A percentile compares a stretch with the other conserved stretches of the same genome.
Evolutionary conservation across 2,888 invertebrate genomes (phyloP).

Genomic region (Conus canariensis): DNA sequence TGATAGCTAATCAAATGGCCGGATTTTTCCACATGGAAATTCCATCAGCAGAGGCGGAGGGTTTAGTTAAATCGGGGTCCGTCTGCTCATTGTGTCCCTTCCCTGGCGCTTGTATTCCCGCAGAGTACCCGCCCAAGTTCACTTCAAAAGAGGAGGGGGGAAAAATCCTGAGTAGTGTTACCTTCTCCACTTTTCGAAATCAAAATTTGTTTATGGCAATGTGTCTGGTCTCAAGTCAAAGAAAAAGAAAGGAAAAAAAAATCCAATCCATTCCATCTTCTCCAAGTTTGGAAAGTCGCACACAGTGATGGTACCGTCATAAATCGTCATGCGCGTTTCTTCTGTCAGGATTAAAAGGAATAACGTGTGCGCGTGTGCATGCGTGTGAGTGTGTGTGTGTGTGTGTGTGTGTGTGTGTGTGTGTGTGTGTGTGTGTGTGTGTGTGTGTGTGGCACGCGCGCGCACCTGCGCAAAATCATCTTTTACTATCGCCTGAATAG

Average conservation of each 20-base stretch:
- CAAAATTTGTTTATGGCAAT: not conserved
- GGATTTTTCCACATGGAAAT: slow-evolving; percentile 31
- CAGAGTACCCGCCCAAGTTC: not conserved
- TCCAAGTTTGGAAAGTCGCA: no score
- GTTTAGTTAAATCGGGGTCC: slow-evolving; percentile 12
- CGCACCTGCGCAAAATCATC: not conserved
- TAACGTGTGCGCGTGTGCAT: not conserved
- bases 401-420: slow-evolving; percentile 32
- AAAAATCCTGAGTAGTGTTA: not conserved
- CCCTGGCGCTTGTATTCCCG: not conserved
- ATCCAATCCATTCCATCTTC: no score
- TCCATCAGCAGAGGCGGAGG: slow-evolving; percentile 21
- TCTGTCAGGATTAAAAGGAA: no score
- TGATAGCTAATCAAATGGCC: slow-evolving; percentile 38
- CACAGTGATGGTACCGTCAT: no score
- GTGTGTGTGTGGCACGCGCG: not conserved
- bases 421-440: slow-evolving; percentile 9
- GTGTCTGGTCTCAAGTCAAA: no score
- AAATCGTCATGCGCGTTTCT: no score
- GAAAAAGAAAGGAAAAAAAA: no score
- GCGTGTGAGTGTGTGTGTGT: not conserved
- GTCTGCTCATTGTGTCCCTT: slow-evolving; percentile 15
- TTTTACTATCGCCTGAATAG: no score
- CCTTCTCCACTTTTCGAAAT: not conserved
- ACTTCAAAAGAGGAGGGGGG: not conserved